Evolutionary conservation across 2,888 invertebrate species (phyloP), one percentile per base, ranked within the genome.

Genomic region (Anthrax anthrax): DNA sequence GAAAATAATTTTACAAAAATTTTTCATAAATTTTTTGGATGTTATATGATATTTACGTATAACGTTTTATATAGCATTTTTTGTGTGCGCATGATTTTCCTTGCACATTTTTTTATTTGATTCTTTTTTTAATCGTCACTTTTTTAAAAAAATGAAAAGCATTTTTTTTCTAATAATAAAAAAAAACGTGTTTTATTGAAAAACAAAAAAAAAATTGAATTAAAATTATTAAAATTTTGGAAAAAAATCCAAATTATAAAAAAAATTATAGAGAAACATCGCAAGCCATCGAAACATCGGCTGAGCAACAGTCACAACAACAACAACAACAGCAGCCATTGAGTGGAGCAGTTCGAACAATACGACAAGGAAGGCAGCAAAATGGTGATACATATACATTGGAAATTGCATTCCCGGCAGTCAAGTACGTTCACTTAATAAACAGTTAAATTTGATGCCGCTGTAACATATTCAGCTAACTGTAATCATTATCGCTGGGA

Each of bases 371-470:
- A 67, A 78, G 86, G 63, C 86, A 86, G 74, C 82, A 80, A 67
- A 85, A 84, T 67, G 67, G 68, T 56, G 88, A 89, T 71, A 88
- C 88, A 59, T 92, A 92, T 77, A 83, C 77, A 73, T 79, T 91
- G 69, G 85, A 88, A 74, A 85, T 92, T 70, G 80, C 87, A 65
- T 90, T 90, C 81, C 89, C 89, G 65, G 83, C 89, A 63, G 77
- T 86, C 75, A 89, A 86, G 89, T 89, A 83, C 84, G 78, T 77
- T 58, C 50, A 49, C 29, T 9, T 9, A 6, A 9, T 29, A 23
- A 23, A 23, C 23, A 23, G 8, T 8, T 6, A 23, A 23, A 23
- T 9, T 29, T 29, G 12, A 34, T 8, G 10, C 10, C 12, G 12
- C 34, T 34, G n/a, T 4, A 8, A 12, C 4, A 34, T 4, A 34